Base-by-base conservation (phyloP, 2,888 invertebrate species). In the Cinara cedri region DNA sequence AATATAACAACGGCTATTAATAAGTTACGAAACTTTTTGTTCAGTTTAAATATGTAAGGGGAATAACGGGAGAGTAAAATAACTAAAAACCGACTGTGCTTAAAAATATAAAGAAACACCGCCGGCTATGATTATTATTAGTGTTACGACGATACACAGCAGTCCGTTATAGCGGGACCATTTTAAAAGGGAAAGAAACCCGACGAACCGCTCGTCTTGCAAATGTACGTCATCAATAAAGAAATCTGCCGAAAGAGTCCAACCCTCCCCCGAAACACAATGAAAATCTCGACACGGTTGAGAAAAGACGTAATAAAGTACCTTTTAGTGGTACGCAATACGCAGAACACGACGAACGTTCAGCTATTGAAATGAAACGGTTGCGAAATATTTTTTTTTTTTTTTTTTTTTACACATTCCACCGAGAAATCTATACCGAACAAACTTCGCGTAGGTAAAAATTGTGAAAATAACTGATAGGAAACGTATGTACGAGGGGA, bases 301-400 rank as follows among this genome's bases (percentile, higher is more conserved):
- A 24, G 24, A 72, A 57, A 21, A 72, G 24, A 44, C 57, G 11
- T 44, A n/a, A 24, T 65, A 57, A 57, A 24, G 71, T 57, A 72
- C 57, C n/a, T n/a, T n/a, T n/a, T n/a, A n/a, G n/a, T n/a, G n/a
- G n/a, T n/a, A n/a, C n/a, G n/a, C n/a, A n/a, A n/a, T n/a, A n/a
- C n/a, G n/a, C n/a, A n/a, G n/a, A n/a, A n/a, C n/a, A n/a, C n/a
- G n/a, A n/a, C n/a, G n/a, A n/a, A n/a, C n/a, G n/a, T 51, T 34
- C 49, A 11, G 49, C 66, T 13, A 51, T 54, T 68, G 68, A 68
- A 68, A 68, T 68, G 19, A 34, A 51, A 51, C 26, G 34, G 68
- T n/a, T 11, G 26, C 19, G 21, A 66, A 34, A 19, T 34, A n/a
- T n/a, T n/a, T n/a, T n/a, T n/a, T n/a, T n/a, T n/a, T n/a, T n/a